Percentiles rank a stretch among this genome's conserved stretches.
These are phyloP conservation scores for Drosophila sp. DNA, from an alignment of 1,140 invertebrate genomes.

Conservation along the genomic window DNA sequence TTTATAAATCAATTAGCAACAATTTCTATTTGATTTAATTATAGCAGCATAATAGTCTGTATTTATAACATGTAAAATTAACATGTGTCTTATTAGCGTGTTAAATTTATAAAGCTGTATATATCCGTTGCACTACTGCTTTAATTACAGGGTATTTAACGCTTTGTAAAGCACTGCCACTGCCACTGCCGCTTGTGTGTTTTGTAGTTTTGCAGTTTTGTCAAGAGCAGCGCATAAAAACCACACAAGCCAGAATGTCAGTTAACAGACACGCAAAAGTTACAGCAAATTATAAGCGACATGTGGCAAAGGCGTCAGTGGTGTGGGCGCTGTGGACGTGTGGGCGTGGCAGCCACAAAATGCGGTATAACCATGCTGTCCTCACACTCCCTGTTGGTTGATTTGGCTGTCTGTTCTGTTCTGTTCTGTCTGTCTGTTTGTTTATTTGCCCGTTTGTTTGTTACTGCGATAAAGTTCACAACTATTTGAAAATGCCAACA, in stretches of 20 bases:
- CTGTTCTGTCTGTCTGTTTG: neutral
- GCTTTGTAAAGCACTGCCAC: constrained; percentile 8
- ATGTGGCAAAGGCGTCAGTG: constrained; percentile 50
- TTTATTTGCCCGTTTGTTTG: constrained; percentile 30
- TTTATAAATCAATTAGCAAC: too few relatives aligned
- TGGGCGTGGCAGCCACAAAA: constrained; percentile 53
- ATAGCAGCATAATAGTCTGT: too few relatives aligned
- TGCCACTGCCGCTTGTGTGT: neutral
- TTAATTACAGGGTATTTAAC: constrained; percentile 2
- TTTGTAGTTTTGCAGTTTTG: constrained; percentile 12
- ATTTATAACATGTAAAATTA: too few relatives aligned
- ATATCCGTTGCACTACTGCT: too few relatives aligned
- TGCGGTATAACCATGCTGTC: constrained; percentile 39
- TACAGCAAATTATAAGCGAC: constrained; percentile 73
- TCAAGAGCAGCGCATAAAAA: constrained; percentile 19
- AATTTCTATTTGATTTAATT: too few relatives aligned
- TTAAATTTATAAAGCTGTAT: too few relatives aligned
- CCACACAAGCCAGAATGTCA: constrained; percentile 62
- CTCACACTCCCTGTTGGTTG: constrained; percentile 3
- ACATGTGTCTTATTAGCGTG: too few relatives aligned
- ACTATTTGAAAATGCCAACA: constrained; percentile 73
- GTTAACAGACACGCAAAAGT: constrained; percentile 60
- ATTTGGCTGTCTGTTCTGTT: neutral
- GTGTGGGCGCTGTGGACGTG: neutral
- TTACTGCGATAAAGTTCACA: constrained; percentile 70